Conservation (phyloP, 2,888 invertebrate genomes). For the Ischnura elegans region DNA sequence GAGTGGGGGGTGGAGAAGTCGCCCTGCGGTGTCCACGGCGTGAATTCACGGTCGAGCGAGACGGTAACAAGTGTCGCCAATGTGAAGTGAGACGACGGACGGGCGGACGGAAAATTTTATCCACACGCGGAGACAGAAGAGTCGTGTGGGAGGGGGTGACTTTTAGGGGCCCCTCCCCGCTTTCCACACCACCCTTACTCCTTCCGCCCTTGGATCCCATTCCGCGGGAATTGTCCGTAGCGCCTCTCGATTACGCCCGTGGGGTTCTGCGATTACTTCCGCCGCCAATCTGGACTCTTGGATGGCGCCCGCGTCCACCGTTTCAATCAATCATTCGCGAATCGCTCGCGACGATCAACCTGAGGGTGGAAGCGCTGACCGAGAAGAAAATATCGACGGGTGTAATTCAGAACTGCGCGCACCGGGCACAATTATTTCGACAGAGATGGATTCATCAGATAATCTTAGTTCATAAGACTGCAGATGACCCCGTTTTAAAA, state of each 20-base stretch:
- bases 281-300: neutral
- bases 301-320: neutral
- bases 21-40: constrained; percentile 16
- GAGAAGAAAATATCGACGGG: neutral
- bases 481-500: too few species aligned
- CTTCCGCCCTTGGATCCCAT: neutral
- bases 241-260: neutral
- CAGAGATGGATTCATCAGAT: neutral
- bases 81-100: constrained; percentile 25
- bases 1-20: neutral
- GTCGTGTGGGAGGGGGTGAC: too few species aligned
- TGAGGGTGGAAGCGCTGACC: neutral
- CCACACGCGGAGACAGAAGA: neutral
- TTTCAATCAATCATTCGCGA: constrained; percentile 6
- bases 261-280: neutral
- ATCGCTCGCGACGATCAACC: neutral
- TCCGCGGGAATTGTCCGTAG: neutral
- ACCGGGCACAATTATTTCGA: neutral
- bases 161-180: too few species aligned
- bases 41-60: constrained; percentile 31
- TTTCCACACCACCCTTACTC: too few species aligned
- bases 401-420: too few species aligned
- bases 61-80: constrained; percentile 31
- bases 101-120: constrained; percentile 32
- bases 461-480: too few species aligned